Percentiles rank a stretch among this genome's conserved stretches.
Evolutionary conservation across 2,888 invertebrate genomes (phyloP).

Genomic region (Stenurella melanura): DNA sequence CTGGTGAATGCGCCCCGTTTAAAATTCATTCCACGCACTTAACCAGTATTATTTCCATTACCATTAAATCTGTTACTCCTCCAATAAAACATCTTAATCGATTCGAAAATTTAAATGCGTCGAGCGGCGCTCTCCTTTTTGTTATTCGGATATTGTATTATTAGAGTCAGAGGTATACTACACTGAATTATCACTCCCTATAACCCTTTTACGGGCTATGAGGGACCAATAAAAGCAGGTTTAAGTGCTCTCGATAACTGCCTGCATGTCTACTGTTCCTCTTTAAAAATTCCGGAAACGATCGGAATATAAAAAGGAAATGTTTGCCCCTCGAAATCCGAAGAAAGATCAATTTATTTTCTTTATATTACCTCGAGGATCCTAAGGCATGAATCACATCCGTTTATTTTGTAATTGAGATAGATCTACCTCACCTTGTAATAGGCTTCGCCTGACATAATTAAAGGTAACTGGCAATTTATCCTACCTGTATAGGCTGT

Average conservation of each 20-base stretch:
- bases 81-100: conserved; percentile 57
- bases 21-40: conserved; percentile 48
- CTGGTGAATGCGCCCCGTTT: conserved; percentile 29
- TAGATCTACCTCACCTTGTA: conserved; percentile 50
- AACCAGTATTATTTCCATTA: conserved; percentile 52
- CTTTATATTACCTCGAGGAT: conserved; percentile 38
- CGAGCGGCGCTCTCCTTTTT: conserved; percentile 51
- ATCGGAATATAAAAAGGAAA: conserved; percentile 65
- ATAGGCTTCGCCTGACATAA: conserved; percentile 54
- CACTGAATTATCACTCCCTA: conserved; percentile 72
- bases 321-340: conserved; percentile 35
- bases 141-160: conserved; percentile 60
- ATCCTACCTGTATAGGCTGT: conserved; percentile 52
- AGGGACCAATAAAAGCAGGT: conserved; percentile 73
- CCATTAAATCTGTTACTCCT: conserved; percentile 56
- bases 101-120: conserved; percentile 54
- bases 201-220: conserved; percentile 74
- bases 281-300: conserved; percentile 70
- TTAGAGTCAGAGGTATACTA: conserved; percentile 65
- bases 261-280: conserved; percentile 65
- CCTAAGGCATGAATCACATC: conserved; percentile 46
- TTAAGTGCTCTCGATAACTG: conserved; percentile 73
- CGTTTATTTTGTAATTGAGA: conserved; percentile 55
- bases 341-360: conserved; percentile 42
- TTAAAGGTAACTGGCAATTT: conserved; percentile 57